Base-by-base conservation (phyloP, 2,797 vertebrate genomes). In the Gila robusta region DNA sequence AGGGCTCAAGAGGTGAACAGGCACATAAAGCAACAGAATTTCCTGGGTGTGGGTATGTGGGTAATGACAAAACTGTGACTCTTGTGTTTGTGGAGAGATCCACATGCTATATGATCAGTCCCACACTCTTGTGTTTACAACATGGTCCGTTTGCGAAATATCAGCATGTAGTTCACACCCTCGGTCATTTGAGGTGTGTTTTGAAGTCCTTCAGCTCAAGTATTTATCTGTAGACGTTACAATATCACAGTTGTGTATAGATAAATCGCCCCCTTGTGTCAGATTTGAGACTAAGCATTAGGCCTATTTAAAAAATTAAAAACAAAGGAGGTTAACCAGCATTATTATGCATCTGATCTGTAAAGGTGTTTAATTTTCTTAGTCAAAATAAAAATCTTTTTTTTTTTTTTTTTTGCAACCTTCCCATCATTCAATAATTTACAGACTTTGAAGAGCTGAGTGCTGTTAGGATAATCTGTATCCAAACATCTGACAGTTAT, bases 201-300 rank as follows among this genome's bases (percentile, higher is more conserved):
- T 17, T 32, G 23, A 81, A 54, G 12, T 69, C 7, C 32, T 54
- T 54, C 23, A 81, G 23, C 14, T 47, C 1, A 49, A 32, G 39
- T 5, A 47, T 67, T 80, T 28, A 21, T 79, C 28, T 52, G 23
- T 32, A 41, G 56, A 28, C 3, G 56, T 44, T 28, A 12, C 6
- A 54, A 37, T 39, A 32, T 83, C 17, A 73, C 11, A 8, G 12
- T 23, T 8, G 17, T 32, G 19, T 26, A 59, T 47, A n/a, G 35
- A 79, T n/a, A 35, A 70, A 79, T 47, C 35, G 37, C 83, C 76
- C 32, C 14, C 83, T 78, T 79, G 83, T 84, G 83, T 54, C 74
- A 32, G 44, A 59, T 77, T 41, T 77, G 23, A 84, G 19, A 67
- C 11, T 44, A 6, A 69, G 32, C 47, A 78, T n/a, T 62, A 17